Evolutionary conservation across 2,888 invertebrate genomes (phyloP).

Genomic region (Sphaeridia pumilis): DNA sequence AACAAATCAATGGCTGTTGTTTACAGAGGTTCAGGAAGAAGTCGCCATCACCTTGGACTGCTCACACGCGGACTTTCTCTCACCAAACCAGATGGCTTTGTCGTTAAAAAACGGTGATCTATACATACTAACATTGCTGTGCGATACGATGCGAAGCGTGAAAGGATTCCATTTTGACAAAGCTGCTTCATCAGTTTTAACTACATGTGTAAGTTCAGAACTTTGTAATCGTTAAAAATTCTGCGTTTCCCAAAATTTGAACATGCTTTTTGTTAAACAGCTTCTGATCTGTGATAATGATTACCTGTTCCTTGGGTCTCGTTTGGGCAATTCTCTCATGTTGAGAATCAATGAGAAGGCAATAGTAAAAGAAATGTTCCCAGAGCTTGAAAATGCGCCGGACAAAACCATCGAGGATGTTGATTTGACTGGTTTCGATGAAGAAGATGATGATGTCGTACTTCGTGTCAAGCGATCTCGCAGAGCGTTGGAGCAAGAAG

Average conservation of each 20-base stretch:
- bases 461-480: constrained; percentile 45
- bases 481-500: constrained; percentile 55
- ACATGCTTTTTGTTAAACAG: no score
- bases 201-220: constrained; percentile 84
- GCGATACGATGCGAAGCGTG: constrained; percentile 89
- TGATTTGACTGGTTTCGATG: constrained; percentile 36
- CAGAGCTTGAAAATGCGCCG: constrained; percentile 23
- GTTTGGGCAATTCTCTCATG: constrained; percentile 88
- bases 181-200: constrained; percentile 88
- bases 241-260: no score
- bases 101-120: constrained; percentile 87
- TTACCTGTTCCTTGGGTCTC: constrained; percentile 88
- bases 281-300: constrained; percentile 87
- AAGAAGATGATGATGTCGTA: constrained; percentile 45
- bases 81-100: constrained; percentile 71
- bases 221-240: no score
- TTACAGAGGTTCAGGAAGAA: constrained; percentile 70
- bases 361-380: constrained; percentile 30
- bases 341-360: constrained; percentile 82
- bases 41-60: constrained; percentile 82
- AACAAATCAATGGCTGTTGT: no score
- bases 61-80: constrained; percentile 71
- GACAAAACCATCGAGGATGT: constrained; percentile 19
- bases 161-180: constrained; percentile 86
- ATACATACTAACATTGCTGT: constrained; percentile 80